phyloP scores from a whole-genome alignment of 2,888 invertebrate genomes.

The Ophion ventricosus region DNA sequence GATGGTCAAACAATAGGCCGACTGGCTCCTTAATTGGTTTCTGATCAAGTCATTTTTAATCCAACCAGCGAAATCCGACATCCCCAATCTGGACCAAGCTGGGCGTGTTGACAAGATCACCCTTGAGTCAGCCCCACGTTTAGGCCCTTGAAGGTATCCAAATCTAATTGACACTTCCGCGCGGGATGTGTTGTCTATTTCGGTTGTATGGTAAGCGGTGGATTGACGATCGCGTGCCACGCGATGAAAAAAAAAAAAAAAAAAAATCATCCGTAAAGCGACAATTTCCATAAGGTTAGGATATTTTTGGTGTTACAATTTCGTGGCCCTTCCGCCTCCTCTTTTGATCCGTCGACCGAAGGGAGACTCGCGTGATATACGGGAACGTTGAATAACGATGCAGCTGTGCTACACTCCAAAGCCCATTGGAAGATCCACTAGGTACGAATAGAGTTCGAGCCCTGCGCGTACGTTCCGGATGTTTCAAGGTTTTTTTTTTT shows the following conservation, averaged over 20 bases:
- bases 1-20: no score
- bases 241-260: neutral
- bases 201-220: neutral
- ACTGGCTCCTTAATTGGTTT: no score
- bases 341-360: slow-evolving; percentile 37
- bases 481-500: slow-evolving; percentile 59
- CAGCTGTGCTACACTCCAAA: slow-evolving; percentile 62
- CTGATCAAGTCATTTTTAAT: no score
- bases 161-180: neutral
- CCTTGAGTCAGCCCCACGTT: no score
- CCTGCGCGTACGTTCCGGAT: slow-evolving; percentile 48
- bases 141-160: no score
- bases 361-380: slow-evolving; percentile 66
- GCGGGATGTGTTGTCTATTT: neutral
- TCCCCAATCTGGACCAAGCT: no score
- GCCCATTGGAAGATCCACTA: slow-evolving; percentile 44
- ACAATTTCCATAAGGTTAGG: slow-evolving; percentile 15
- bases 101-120: no score
- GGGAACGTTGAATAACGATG: slow-evolving; percentile 56
- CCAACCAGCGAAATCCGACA: no score
- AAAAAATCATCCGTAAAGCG: neutral
- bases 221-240: neutral
- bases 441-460: slow-evolving; percentile 22
- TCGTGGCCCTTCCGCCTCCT: slow-evolving; percentile 36
- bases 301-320: slow-evolving; percentile 54